Conservation (phyloP, 2,888 invertebrate species). For the Tenthredo notha region DNA sequence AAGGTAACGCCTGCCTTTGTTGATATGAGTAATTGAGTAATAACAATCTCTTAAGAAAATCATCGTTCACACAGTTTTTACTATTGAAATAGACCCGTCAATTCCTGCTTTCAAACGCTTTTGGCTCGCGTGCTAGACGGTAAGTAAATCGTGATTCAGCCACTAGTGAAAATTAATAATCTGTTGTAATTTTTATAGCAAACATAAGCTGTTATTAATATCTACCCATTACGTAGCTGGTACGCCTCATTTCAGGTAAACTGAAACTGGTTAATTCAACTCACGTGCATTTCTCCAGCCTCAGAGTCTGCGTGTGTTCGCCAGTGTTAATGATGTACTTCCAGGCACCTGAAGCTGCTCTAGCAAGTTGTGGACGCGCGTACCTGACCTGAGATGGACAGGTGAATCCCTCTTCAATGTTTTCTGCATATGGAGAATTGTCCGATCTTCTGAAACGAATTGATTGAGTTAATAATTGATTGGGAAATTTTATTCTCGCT, state of each 20-base stretch:
- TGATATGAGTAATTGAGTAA: constrained; percentile 24
- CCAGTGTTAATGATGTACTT: constrained; percentile 93
- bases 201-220: not conserved
- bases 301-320: constrained; percentile 90
- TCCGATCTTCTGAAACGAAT: constrained; percentile 82
- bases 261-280: constrained; percentile 68
- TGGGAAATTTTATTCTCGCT: not conserved
- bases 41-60: not conserved
- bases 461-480: not conserved
- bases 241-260: not conserved
- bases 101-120: not conserved
- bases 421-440: constrained; percentile 79
- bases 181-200: not conserved
- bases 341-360: constrained; percentile 90
- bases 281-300: constrained; percentile 91
- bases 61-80: not conserved
- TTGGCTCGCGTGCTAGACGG: not conserved
- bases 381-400: constrained; percentile 90
- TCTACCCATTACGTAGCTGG: not conserved
- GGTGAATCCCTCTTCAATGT: constrained; percentile 86
- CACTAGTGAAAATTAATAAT: not conserved
- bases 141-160: not conserved
- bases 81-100: not conserved
- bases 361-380: constrained; percentile 89
- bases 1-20: not conserved